Base-by-base conservation (phyloP, 2,888 invertebrate genomes). In the Loripinus fragilis region DNA sequence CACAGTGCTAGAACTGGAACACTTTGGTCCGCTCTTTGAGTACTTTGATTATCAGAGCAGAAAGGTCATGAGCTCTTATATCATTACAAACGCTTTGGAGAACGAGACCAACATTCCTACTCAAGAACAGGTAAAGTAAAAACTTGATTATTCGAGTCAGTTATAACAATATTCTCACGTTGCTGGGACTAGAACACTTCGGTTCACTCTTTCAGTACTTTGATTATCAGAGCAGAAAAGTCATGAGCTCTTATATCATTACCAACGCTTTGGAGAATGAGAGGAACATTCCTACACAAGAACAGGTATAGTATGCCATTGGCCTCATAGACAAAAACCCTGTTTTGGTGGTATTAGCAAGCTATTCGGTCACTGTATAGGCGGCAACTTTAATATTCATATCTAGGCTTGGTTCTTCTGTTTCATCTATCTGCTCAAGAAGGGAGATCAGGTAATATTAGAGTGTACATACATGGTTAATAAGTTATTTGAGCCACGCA, bases 211-310 rank as follows among this genome's bases (percentile, higher is more conserved):
- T 98, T 90, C 96, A 96, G 64, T 97, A 97, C 92, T 96, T 99
- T 91, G 98, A 98, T 94, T 97, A 97, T 90, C 93, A 94, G 69
- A 98, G 98, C 0, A 94, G 98, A 75, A 97, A 97, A 91, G 95
- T 96, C 78, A 95, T 99, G 86, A 97, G 98, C 17, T 96, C 97
- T 25, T 98, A 98, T 93, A 95, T 99, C 72, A 96, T 98, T 73
- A 96, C 96, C 90, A 98, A 98, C 94, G 97, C 97, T 3, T 94
- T 99, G 76, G 98, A 99, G 71, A 97, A 97, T 91, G 97, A 98
- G 88, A 98, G 98, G 0, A 92, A 95, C 38, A 96, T 99, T 86
- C 96, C 97, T 1, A 96, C 97, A 0, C 97, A 97, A 71, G 98
- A 98, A 85, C 97, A 98, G 95, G 97, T 96, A 75, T 72, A 76